These are phyloP conservation scores for Nannobrachium achirus DNA, from an alignment of 2,113 vertebrate species.

Conservation along the genomic window DNA sequence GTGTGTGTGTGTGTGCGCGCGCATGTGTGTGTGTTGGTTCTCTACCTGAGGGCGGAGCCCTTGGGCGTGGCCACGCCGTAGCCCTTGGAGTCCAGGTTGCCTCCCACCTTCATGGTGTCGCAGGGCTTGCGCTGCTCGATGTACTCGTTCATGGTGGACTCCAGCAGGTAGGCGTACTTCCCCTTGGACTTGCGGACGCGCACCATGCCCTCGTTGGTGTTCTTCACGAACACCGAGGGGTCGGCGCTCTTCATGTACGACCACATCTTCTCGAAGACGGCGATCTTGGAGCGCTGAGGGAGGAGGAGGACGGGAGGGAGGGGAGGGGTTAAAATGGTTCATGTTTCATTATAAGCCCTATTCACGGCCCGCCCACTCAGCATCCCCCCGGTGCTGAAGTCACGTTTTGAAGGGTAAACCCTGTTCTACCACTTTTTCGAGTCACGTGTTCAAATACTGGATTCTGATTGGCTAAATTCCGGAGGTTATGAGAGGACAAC, in stretches of 20 bases:
- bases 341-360: no score
- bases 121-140: conserved; percentile 97
- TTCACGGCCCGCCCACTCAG: no score
- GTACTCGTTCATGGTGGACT: conserved; percentile 99
- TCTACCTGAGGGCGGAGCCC: conserved; percentile 94
- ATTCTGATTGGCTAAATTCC: no score
- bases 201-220: conserved; percentile 91
- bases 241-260: conserved; percentile 97
- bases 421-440: no score
- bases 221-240: conserved; percentile 94
- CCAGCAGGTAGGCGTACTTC: conserved; percentile 96
- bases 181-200: conserved; percentile 96
- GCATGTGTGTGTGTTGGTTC: conserved; percentile 30
- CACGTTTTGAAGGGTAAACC: no score
- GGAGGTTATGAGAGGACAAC: no score
- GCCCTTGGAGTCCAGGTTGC: conserved; percentile 98
- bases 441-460: no score
- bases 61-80: conserved; percentile 98
- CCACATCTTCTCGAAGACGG: conserved; percentile 99
- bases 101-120: conserved; percentile 99
- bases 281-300: conserved; percentile 93
- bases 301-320: conserved; percentile 11
- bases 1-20: not conserved
- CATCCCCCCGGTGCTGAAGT: no score
- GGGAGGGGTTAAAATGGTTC: not conserved